Evolutionary conservation across 2,888 invertebrate species (phyloP), one percentile per base, ranked within the genome.

Genomic region (Rugalucina vietnamica): DNA sequence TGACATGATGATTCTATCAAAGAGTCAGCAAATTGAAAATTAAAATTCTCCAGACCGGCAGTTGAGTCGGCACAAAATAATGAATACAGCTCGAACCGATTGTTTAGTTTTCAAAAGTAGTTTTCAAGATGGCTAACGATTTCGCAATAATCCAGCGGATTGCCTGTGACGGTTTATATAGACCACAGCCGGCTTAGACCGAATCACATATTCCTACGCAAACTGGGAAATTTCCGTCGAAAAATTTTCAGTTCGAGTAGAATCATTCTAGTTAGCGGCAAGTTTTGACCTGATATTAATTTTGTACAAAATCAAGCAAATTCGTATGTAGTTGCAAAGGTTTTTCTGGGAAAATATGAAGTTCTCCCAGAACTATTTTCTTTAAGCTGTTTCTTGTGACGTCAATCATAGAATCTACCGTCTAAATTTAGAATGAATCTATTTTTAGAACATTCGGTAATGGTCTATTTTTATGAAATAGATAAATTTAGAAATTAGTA

Each of bases 1-100:
- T 86, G 91, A 86, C 91, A 91, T 91, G 90, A 83, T 87, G 90
- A 88, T 71, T 87, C 88, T 70, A 87, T 86, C 60, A 89, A 86
- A 88, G 83, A 86, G 79, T 90, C 89, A 76, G 86, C 89, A 84
- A 91, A 86, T 54, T 79, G 77, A 77, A 91, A 87, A 78, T 85
- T 85, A 81, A 89, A 87, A 85, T 88, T 84, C 79, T 90, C 90
- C 89, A 89, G 88, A 87, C 86, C 87, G 85, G 86, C 85, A 83
- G 86, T 79, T 85, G 70, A 72, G 29, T 57, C 43, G 49, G 43
- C 65, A 57, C 81, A 74, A 60, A 50, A 24, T 81, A 81, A 73
- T 79, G 83, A 87, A 87, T 81, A 83, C 82, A 85, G 81, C 50
- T 57, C 80, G 79, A 79, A 76, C 65, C 32, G 34, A 32, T 65